A percentile compares a stretch with the other conserved stretches of the same genome.
Conservation (phyloP, 2,888 invertebrate species). For the Sympetrum striolatum region DNA sequence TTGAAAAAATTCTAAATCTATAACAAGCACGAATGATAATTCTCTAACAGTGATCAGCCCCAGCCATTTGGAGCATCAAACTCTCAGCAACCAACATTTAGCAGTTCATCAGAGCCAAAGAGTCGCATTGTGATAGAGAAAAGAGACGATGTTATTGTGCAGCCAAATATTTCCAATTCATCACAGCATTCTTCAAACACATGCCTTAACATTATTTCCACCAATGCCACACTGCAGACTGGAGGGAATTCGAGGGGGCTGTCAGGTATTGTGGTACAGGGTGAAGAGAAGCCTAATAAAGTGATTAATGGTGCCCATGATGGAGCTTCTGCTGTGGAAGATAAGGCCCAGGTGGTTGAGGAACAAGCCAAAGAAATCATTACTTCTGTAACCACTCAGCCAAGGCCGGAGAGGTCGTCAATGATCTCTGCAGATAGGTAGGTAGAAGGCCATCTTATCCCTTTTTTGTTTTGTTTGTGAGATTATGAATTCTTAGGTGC, state of each 20-base stretch:
- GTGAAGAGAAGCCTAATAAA: not conserved
- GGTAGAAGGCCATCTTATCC: no score
- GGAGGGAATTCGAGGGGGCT: constrained; percentile 9
- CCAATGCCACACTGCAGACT: constrained; percentile 13
- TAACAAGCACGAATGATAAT: not conserved
- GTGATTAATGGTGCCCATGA: constrained; percentile 2
- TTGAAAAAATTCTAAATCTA: no score
- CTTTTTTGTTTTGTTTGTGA: no score
- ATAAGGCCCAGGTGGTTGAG: not conserved
- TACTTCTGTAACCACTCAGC: not conserved
- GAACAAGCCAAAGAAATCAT: not conserved
- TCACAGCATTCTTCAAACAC: not conserved
- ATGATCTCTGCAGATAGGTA: not conserved
- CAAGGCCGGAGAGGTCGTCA: not conserved
- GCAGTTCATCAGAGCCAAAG: constrained; percentile 78
- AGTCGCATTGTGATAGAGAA: constrained; percentile 83
- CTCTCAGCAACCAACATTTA: constrained; percentile 64
- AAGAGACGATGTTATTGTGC: constrained; percentile 69
- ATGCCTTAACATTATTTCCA: constrained; percentile 12
- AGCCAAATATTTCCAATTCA: constrained; percentile 60
- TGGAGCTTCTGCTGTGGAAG: not conserved
- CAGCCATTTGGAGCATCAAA: constrained; percentile 48
- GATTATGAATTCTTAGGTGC: no score
- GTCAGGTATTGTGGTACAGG: not conserved
- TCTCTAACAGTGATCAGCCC: constrained; percentile 56